phyloP scores from a whole-genome alignment of 1,140 invertebrate genomes.

The Hormaphis cornu region DNA sequence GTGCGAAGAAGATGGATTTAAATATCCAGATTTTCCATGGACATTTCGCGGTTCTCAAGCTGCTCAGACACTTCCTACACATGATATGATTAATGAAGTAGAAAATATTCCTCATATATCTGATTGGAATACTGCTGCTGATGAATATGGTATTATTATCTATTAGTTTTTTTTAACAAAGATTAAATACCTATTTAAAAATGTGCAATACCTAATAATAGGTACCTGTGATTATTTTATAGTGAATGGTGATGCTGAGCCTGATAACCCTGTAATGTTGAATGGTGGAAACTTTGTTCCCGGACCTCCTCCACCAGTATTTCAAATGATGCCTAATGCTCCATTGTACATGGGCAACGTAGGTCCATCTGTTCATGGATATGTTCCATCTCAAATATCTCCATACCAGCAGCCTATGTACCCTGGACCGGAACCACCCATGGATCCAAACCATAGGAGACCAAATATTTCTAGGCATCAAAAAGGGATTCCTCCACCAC shows the following conservation, averaged over 20 bases:
- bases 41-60: constrained; percentile 11
- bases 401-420: constrained; percentile 21
- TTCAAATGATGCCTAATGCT: constrained; percentile 25
- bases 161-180: not conserved
- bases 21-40: constrained; percentile 24
- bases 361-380: constrained; percentile 20
- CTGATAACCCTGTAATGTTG: constrained; percentile 7
- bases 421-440: constrained; percentile 20
- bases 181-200: not conserved
- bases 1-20: constrained; percentile 20
- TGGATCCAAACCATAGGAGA: constrained; percentile 19
- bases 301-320: constrained; percentile 13
- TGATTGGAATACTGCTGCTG: constrained; percentile 25
- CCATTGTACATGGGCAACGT: constrained; percentile 17
- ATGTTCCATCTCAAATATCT: constrained; percentile 17
- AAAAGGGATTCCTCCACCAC: constrained; percentile 18
- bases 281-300: constrained; percentile 29
- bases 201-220: not conserved
- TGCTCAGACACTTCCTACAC: not conserved
- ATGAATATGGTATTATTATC: constrained; percentile 19
- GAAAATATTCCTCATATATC: constrained; percentile 17
- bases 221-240: constrained; percentile 12
- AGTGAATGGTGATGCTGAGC: constrained; percentile 25
- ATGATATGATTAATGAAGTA: not conserved
- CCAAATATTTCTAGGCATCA: constrained; percentile 12